Evolutionary conservation across 2,888 invertebrate species (phyloP).

Genomic region (Megaustenia siamemsis): DNA sequence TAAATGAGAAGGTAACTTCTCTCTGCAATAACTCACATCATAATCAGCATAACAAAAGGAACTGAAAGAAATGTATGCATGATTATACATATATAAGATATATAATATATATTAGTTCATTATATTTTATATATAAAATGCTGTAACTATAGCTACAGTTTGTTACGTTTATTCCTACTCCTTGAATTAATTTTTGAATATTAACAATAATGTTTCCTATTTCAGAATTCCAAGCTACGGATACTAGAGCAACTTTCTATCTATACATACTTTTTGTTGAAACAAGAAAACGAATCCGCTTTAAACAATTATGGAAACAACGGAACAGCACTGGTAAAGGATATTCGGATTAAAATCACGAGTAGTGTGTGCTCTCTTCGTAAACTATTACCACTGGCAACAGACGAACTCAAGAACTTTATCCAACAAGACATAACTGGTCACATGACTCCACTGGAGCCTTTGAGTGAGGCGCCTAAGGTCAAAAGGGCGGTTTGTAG

Average conservation of each 20-base stretch:
- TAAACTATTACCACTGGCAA: not conserved
- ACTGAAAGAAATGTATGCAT: too few species aligned
- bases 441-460: not conserved
- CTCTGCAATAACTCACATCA: too few species aligned
- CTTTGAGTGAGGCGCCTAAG: not conserved
- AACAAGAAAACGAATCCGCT: not conserved
- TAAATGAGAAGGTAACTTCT: too few species aligned
- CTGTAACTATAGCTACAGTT: too few species aligned
- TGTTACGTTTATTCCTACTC: too few species aligned
- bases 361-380: not conserved
- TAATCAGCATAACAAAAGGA: too few species aligned
- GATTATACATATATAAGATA: too few species aligned
- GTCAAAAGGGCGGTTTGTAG: not conserved
- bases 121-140: too few species aligned
- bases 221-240: not conserved
- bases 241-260: not conserved
- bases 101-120: too few species aligned
- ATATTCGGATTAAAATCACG: not conserved
- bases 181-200: too few species aligned
- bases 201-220: not conserved
- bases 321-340: not conserved
- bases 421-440: not conserved
- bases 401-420: not conserved
- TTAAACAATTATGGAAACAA: not conserved
- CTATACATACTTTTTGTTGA: not conserved